These are phyloP conservation scores for Myodes glareolus DNA, from an alignment of 2,113 vertebrate species.

Conservation along the genomic window DNA sequence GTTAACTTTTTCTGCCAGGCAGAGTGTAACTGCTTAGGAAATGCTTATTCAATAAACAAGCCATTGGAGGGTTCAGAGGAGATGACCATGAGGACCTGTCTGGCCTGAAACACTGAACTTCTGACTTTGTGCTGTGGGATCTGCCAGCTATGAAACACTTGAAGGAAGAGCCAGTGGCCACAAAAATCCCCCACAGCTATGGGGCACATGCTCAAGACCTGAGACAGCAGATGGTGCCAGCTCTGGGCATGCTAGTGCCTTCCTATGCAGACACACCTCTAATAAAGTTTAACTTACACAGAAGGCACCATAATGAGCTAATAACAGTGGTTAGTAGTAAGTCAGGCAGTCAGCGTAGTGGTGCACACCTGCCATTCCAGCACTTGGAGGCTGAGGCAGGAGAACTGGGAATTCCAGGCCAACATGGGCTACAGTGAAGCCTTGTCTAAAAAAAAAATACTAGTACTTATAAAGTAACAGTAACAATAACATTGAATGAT, in stretches of 20 bases:
- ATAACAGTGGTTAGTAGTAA: not conserved
- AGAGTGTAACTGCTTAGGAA: not conserved
- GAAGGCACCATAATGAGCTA: not conserved
- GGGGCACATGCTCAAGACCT: too few species aligned
- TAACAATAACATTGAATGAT: not conserved
- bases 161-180: not conserved
- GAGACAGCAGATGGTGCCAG: not conserved
- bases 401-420: not conserved
- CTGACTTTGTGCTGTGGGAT: not conserved
- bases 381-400: not conserved
- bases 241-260: too few species aligned
- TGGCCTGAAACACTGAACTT: not conserved
- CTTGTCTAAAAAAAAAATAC: not conserved
- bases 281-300: not conserved
- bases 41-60: not conserved
- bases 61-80: not conserved
- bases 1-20: too few species aligned
- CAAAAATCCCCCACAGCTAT: not conserved
- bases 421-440: not conserved
- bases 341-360: not conserved
- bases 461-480: not conserved
- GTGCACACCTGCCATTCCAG: too few species aligned
- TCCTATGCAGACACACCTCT: not conserved
- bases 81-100: not conserved
- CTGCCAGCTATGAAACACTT: not conserved